phyloP scores from a whole-genome alignment of 2,113 vertebrate species.

The Malurus cyaneus region DNA sequence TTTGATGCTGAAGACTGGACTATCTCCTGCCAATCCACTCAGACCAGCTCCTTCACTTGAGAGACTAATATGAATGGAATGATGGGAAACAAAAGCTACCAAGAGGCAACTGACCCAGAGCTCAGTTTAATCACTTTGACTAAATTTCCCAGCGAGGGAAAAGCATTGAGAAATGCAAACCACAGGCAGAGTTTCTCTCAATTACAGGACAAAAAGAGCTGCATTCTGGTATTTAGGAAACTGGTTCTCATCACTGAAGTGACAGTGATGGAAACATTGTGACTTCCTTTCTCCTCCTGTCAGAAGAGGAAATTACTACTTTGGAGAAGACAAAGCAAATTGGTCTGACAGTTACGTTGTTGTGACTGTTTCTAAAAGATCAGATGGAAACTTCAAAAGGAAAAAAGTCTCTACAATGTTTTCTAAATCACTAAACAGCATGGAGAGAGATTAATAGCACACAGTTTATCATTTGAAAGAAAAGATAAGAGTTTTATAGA shows the following conservation, averaged over 20 bases:
- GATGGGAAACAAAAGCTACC: background rate
- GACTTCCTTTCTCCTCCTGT: background rate
- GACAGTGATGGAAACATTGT: background rate
- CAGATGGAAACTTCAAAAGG: background rate
- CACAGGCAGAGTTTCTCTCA: background rate
- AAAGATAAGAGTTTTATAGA: background rate
- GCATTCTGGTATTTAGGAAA: background rate
- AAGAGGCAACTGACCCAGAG: background rate
- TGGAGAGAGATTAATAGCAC: background rate
- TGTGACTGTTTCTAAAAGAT: background rate
- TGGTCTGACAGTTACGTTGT: background rate
- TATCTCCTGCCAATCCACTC: background rate
- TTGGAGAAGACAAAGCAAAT: background rate
- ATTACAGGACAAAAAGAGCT: background rate
- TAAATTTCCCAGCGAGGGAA: background rate
- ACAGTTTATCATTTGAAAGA: conserved; percentile 1
- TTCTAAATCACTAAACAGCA: background rate
- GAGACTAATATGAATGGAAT: background rate
- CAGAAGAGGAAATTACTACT: background rate
- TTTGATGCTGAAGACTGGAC: background rate
- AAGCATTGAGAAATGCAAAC: background rate
- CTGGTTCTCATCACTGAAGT: background rate
- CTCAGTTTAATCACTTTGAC: background rate
- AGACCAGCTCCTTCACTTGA: background rate
- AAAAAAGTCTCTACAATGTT: background rate